A percentile compares a stretch with the other conserved stretches of the same genome.
Conservation (phyloP, 2,797 vertebrate species). For the Novumbra hubbsi region DNA sequence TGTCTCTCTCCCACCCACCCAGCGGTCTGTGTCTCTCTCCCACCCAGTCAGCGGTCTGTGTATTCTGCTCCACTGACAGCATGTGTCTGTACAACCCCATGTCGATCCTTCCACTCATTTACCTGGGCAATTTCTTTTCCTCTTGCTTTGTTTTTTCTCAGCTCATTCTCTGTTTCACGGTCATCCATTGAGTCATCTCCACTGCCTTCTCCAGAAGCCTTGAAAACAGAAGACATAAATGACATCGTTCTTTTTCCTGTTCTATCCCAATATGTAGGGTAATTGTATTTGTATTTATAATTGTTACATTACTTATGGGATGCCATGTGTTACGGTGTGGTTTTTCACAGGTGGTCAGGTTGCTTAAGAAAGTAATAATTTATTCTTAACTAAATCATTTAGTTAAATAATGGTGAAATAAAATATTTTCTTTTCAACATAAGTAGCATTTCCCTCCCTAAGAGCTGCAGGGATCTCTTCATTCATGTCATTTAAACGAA, state of each 20-base stretch:
- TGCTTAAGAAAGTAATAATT: no score
- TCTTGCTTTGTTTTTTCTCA: constrained; percentile 39
- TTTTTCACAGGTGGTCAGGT: no score
- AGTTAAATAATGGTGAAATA: no score
- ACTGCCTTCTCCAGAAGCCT: constrained; percentile 82
- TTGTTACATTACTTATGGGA: no score
- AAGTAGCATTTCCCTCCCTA: background rate
- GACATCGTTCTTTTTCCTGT: background rate
- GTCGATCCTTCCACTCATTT: background rate
- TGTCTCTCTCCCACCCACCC: no score
- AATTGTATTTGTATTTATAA: no score
- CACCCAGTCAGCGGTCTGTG: no score
- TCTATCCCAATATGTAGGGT: no score
- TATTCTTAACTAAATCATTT: no score
- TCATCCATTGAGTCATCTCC: constrained; percentile 76
- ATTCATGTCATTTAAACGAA: background rate
- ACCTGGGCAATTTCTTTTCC: constrained; percentile 27
- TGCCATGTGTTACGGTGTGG: no score
- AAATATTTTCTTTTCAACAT: no score
- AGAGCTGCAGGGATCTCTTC: constrained; percentile 38
- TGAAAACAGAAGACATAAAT: constrained; percentile 11
- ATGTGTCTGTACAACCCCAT: constrained; percentile 13
- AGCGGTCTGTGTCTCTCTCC: no score
- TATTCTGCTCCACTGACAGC: background rate
- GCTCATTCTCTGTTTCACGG: constrained; percentile 65